These are phyloP conservation scores for Hirundo rustica DNA, from an alignment of 2,797 vertebrate species.

Conservation along the genomic window DNA sequence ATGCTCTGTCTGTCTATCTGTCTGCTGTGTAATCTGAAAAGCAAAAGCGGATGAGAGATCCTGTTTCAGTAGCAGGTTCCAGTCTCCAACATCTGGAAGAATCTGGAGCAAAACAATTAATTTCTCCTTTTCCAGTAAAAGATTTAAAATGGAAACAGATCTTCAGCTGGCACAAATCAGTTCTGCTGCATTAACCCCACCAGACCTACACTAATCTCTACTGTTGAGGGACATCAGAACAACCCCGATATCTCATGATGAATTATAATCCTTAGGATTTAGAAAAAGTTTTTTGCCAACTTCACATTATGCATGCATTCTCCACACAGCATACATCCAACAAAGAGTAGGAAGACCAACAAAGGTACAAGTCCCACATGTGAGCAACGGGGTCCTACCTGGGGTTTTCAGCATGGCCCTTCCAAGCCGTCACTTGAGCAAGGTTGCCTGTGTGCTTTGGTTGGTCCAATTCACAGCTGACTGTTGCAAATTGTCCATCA, in stretches of 20 bases:
- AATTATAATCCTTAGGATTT: neutral
- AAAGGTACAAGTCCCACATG: neutral
- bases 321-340: neutral
- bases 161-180: constrained; percentile 8
- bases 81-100: constrained; percentile 4
- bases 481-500: constrained; percentile 10
- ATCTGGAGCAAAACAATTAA: neutral
- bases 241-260: neutral
- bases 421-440: neutral
- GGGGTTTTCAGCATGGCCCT: neutral
- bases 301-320: neutral
- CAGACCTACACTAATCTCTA: neutral
- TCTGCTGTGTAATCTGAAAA: constrained; percentile 31
- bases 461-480: constrained; percentile 7
- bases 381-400: neutral
- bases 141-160: neutral
- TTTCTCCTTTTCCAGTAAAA: constrained; percentile 4
- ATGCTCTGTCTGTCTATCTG: neutral
- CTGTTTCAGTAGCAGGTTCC: constrained; percentile 24
- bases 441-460: neutral
- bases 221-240: neutral
- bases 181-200: constrained; percentile 30
- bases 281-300: neutral
- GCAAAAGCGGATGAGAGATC: neutral
- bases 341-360: neutral